A percentile compares a stretch with the other conserved stretches of the same genome.
Conservation (phyloP, 2,113 vertebrate genomes). For the Hypomesus transpacificus region DNA sequence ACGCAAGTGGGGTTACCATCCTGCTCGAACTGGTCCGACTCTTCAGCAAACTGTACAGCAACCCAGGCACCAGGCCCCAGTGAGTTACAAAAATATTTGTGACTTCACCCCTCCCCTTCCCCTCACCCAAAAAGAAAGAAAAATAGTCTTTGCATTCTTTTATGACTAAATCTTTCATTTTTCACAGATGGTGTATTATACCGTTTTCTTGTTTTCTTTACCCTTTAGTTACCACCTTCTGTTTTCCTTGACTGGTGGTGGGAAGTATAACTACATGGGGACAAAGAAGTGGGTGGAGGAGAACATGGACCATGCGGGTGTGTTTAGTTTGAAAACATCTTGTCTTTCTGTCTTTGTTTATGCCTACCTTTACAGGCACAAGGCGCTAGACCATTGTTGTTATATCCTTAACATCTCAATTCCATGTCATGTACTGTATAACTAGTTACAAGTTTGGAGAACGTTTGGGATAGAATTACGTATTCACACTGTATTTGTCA, state of each 20-base stretch:
- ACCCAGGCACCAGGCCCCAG: slow-evolving; percentile 62
- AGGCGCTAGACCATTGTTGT: no score
- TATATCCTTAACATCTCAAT: background rate
- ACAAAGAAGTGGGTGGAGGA: slow-evolving; percentile 77
- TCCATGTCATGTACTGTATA: background rate
- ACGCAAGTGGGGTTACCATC: slow-evolving; percentile 71
- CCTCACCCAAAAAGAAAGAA: no score
- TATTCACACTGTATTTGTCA: no score
- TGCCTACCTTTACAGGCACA: no score
- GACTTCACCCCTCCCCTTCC: no score
- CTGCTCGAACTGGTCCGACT: slow-evolving; percentile 72
- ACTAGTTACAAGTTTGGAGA: no score
- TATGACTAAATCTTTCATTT: no score
- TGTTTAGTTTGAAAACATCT: background rate
- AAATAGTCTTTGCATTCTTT: no score
- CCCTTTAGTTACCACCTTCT: slow-evolving; percentile 58
- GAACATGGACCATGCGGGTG: slow-evolving; percentile 75
- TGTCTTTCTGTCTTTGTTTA: no score
- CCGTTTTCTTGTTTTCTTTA: slow-evolving; percentile 39
- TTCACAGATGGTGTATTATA: slow-evolving; percentile 1
- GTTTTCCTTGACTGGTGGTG: slow-evolving; percentile 74
- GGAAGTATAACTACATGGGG: slow-evolving; percentile 76
- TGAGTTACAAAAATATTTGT: slow-evolving; percentile 44
- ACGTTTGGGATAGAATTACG: no score
- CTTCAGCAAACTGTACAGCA: slow-evolving; percentile 70